A percentile compares a stretch with the other conserved stretches of the same genome.
Conservation (phyloP, 2,888 invertebrate genomes). For the Eretmocerus hayati region DNA sequence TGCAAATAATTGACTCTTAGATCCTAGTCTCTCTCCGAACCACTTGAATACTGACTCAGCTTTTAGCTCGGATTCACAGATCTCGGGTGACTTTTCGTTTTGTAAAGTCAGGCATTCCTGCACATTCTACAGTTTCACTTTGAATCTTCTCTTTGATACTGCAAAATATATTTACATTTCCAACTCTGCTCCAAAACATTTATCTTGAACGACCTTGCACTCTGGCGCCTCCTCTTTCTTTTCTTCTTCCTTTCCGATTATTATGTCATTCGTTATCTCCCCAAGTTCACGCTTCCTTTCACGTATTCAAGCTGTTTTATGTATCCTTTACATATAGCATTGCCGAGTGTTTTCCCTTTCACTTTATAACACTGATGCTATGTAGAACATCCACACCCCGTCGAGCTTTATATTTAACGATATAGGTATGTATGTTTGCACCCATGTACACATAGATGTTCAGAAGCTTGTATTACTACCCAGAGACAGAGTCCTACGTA, state of each 20-base stretch:
- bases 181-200: constrained; percentile 7
- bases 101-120: no score
- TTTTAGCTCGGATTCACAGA: no score
- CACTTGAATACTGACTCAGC: no score
- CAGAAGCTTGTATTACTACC: not conserved
- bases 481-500: no score
- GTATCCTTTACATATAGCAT: no score
- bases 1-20: no score
- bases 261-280: constrained; percentile 17
- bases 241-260: constrained; percentile 4
- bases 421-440: not conserved
- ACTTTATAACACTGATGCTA: not conserved
- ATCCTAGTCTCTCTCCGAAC: no score
- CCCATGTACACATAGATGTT: not conserved
- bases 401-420: not conserved
- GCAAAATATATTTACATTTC: constrained; percentile 17
- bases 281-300: not conserved
- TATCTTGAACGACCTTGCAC: constrained; percentile 6
- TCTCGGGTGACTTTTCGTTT: no score
- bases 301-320: not conserved
- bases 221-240: no score
- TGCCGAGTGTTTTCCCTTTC: not conserved
- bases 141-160: no score
- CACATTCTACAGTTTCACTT: no score
- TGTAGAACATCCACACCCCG: not conserved